These are phyloP conservation scores for Mythimna impura DNA, from an alignment of 2,888 invertebrate genomes.

Conservation along the genomic window DNA sequence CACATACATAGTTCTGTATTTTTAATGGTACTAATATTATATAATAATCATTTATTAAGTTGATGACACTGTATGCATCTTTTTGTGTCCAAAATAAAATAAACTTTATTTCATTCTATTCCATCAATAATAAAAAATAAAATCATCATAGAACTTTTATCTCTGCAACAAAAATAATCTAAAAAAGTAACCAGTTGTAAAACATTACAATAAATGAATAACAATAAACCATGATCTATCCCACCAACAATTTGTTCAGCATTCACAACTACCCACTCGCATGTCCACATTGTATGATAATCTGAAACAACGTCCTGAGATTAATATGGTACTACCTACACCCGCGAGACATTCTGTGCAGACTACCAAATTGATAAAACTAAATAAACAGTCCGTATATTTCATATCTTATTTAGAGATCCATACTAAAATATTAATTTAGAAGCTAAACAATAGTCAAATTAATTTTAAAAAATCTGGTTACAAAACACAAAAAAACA, in stretches of 20 bases:
- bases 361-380: slow-evolving; percentile 65
- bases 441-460: not conserved
- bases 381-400: slow-evolving; percentile 57
- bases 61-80: too few species aligned
- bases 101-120: too few species aligned
- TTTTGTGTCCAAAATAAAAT: too few species aligned
- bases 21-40: too few species aligned
- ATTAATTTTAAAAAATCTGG: too few species aligned
- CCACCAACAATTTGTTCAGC: slow-evolving; percentile 27
- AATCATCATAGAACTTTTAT: too few species aligned
- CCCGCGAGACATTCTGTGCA: slow-evolving; percentile 61
- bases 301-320: slow-evolving; percentile 71
- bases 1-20: too few species aligned
- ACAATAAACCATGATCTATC: not conserved
- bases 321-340: slow-evolving; percentile 66
- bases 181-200: too few species aligned
- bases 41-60: too few species aligned
- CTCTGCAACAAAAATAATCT: too few species aligned
- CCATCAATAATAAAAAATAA: too few species aligned
- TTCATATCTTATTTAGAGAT: slow-evolving; percentile 38
- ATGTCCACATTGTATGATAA: slow-evolving; percentile 64
- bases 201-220: not conserved
- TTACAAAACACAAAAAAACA: not conserved
- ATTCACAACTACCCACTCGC: slow-evolving; percentile 46
- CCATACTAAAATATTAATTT: not conserved